phyloP scores from a whole-genome alignment of 1,140 invertebrate species.

The Grapholita molesta region DNA sequence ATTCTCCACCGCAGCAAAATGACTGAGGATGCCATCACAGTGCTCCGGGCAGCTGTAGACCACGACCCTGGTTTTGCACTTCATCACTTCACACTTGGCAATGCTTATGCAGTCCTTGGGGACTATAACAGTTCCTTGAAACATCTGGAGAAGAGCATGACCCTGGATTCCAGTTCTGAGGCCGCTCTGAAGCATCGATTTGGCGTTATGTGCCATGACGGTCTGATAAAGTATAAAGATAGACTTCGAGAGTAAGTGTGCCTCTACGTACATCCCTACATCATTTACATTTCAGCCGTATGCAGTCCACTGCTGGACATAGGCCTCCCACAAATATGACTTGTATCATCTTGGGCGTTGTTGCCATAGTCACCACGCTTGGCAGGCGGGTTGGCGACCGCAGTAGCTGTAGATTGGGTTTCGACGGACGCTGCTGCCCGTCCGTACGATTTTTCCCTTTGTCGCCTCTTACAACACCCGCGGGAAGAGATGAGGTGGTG shows the following conservation, averaged over 20 bases:
- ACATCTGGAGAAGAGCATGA: slow-evolving; percentile 85
- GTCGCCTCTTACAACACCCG: no score
- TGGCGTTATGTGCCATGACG: slow-evolving; percentile 84
- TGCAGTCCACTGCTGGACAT: no score
- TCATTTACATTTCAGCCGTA: no score
- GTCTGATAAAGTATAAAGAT: slow-evolving; percentile 82
- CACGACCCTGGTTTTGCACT: slow-evolving; percentile 85
- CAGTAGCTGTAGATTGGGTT: no score
- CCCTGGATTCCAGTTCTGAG: slow-evolving; percentile 75
- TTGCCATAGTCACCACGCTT: no score
- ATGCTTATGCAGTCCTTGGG: slow-evolving; percentile 84
- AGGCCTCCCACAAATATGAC: no score
- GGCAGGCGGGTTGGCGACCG: no score
- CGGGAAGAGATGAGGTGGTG: no score
- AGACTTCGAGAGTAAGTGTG: slow-evolving; percentile 83
- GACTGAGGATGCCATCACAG: slow-evolving; percentile 87
- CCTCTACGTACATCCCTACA: no score
- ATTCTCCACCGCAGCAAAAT: slow-evolving; percentile 87
- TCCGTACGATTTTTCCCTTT: no score
- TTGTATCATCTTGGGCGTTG: no score
- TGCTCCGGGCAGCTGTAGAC: slow-evolving; percentile 89
- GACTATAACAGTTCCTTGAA: slow-evolving; percentile 82
- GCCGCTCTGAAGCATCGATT: slow-evolving; percentile 80
- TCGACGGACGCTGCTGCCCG: no score
- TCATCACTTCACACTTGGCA: slow-evolving; percentile 88